A percentile compares a stretch with the other conserved stretches of the same genome.
phyloP scores from a whole-genome alignment of 1,140 invertebrate species.

The Ceratina japonica region DNA sequence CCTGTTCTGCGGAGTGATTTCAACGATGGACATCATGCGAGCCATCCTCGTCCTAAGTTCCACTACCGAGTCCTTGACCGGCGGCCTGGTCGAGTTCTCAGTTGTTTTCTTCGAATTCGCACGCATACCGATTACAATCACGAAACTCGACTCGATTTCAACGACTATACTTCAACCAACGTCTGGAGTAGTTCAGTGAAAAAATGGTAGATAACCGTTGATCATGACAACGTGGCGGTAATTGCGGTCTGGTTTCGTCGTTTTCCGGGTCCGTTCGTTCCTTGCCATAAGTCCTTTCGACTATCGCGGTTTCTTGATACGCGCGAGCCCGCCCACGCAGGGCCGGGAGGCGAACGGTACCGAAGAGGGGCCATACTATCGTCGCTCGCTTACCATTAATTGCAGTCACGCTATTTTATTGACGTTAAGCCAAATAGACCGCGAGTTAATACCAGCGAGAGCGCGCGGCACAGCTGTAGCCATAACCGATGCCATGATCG shows the following conservation, averaged over 20 bases:
- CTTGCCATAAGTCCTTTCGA: background rate
- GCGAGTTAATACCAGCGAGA: background rate
- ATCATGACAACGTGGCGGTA: constrained; percentile 31
- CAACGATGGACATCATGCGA: constrained; percentile 74
- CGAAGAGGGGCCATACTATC: background rate
- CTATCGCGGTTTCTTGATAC: constrained; percentile 42
- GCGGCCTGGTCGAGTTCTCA: constrained; percentile 35
- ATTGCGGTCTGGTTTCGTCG: constrained; percentile 38
- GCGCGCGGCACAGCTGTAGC: background rate
- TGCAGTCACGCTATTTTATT: background rate
- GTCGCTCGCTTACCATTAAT: background rate
- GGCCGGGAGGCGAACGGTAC: background rate
- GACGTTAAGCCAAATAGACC: background rate
- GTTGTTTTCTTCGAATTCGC: constrained; percentile 7
- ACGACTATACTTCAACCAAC: too few species aligned
- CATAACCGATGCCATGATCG: constrained; percentile 12
- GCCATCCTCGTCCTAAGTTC: constrained; percentile 71
- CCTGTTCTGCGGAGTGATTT: constrained; percentile 67
- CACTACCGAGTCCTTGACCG: constrained; percentile 70
- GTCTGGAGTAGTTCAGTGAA: too few species aligned
- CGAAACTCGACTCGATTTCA: background rate
- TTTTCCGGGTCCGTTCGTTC: background rate
- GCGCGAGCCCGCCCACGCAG: constrained; percentile 9
- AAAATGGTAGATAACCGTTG: background rate
- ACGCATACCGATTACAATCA: background rate